Evolutionary conservation across 2,113 vertebrate species (phyloP).

Genomic region (Neodon shergylaensis): DNA sequence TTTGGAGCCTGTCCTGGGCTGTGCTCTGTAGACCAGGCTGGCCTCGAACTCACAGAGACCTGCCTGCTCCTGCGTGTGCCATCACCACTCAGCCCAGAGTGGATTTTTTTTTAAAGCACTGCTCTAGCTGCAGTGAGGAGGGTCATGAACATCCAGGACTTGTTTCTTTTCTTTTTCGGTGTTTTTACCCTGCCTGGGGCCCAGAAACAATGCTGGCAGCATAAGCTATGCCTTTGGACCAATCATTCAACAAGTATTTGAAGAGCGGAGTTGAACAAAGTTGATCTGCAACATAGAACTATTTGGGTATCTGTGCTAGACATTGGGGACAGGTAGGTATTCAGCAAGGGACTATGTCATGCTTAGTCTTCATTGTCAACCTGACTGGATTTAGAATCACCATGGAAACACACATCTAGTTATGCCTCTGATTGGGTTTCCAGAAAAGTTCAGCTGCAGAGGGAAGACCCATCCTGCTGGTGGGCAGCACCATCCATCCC

Average conservation of each 20-base stretch:
- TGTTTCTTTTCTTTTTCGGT: not conserved
- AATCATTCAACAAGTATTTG: slow-evolving; percentile 54
- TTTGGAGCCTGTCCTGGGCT: no score
- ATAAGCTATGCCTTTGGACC: not conserved
- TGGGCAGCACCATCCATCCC: no score
- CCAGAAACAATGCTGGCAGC: not conserved
- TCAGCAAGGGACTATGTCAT: not conserved
- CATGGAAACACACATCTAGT: not conserved
- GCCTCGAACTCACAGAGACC: no score
- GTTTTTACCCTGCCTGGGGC: slow-evolving; percentile 3
- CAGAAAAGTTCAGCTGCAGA: not conserved
- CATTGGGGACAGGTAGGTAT: not conserved
- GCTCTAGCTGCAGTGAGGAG: not conserved
- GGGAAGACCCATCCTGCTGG: not conserved
- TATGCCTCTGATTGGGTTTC: not conserved
- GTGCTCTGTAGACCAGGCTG: no score
- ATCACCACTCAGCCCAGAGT: not conserved
- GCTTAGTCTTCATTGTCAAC: not conserved
- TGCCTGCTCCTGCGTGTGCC: no score
- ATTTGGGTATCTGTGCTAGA: not conserved
- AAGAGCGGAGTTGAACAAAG: slow-evolving; percentile 13
- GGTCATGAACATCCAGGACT: not conserved
- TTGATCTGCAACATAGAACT: not conserved
- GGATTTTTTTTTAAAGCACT: not conserved
- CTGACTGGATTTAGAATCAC: not conserved